phyloP scores from a whole-genome alignment of 2,888 invertebrate species.

The Dolomedes plantarius region DNA sequence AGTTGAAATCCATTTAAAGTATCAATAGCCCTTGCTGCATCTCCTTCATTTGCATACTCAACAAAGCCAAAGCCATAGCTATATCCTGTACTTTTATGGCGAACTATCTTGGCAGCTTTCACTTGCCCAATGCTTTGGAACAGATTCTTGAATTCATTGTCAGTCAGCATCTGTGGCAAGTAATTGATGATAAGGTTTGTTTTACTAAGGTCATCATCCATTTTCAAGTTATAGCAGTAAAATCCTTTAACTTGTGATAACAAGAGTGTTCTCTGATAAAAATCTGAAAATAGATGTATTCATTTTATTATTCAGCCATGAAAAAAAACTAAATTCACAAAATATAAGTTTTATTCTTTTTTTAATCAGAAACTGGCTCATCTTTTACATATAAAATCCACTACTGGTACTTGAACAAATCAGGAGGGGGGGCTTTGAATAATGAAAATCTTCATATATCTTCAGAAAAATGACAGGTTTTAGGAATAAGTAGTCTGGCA shows the following conservation, averaged over 20 bases:
- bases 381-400: no score
- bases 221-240: constrained; percentile 27
- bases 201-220: constrained; percentile 50
- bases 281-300: no score
- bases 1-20: constrained; percentile 91
- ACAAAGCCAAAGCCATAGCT: constrained; percentile 98
- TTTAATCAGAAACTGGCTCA: no score
- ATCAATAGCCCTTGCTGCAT: constrained; percentile 90
- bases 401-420: no score
- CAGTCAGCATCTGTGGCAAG: constrained; percentile 94
- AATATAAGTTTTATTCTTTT: no score
- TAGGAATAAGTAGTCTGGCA: no score
- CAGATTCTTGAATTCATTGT: constrained; percentile 89
- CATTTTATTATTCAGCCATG: no score
- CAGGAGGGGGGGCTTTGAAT: no score
- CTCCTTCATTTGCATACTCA: constrained; percentile 89
- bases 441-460: no score
- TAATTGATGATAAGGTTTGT: constrained; percentile 97
- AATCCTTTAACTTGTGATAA: constrained; percentile 5
- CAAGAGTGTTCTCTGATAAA: no score
- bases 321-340: no score
- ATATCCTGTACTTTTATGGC: constrained; percentile 85
- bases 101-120: constrained; percentile 87
- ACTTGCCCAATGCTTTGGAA: constrained; percentile 92
- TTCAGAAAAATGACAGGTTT: no score